phyloP scores from a whole-genome alignment of 2,113 vertebrate genomes.

The Grammomys dolichurus region DNA sequence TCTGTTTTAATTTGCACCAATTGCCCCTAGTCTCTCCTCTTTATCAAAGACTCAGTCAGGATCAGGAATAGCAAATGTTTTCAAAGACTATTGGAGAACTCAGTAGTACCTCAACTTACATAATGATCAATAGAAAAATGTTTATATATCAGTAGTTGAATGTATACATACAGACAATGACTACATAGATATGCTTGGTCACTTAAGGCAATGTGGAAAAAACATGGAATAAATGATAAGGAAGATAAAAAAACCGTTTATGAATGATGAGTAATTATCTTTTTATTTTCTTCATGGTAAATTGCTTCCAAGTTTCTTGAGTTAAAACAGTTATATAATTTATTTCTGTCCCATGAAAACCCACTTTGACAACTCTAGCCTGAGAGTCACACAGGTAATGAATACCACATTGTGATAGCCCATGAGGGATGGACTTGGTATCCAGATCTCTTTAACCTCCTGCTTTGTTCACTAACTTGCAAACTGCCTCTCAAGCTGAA shows the following conservation, averaged over 20 bases:
- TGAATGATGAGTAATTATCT: not conserved
- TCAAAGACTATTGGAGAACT: slow-evolving; percentile 3
- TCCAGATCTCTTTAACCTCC: not conserved
- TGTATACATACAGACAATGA: no score
- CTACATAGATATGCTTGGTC: not conserved
- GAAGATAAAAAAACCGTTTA: not conserved
- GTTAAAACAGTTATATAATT: not conserved
- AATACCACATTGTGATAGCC: not conserved
- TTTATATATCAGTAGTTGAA: not conserved
- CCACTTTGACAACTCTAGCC: not conserved
- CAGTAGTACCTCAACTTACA: not conserved
- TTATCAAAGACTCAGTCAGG: not conserved
- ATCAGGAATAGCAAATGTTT: not conserved
- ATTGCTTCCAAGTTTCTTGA: slow-evolving; percentile 9
- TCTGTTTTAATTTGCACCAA: not conserved
- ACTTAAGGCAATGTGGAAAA: not conserved
- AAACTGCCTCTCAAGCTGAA: not conserved
- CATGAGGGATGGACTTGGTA: not conserved
- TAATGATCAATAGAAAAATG: not conserved
- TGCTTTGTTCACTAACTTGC: not conserved
- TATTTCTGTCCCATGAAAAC: not conserved
- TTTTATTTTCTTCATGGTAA: not conserved
- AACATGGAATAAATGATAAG: not conserved
- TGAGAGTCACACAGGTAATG: not conserved
- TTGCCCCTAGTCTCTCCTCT: not conserved